These are phyloP conservation scores for Mormyrus iriodes DNA, from an alignment of 2,113 vertebrate genomes.

Conservation along the genomic window DNA sequence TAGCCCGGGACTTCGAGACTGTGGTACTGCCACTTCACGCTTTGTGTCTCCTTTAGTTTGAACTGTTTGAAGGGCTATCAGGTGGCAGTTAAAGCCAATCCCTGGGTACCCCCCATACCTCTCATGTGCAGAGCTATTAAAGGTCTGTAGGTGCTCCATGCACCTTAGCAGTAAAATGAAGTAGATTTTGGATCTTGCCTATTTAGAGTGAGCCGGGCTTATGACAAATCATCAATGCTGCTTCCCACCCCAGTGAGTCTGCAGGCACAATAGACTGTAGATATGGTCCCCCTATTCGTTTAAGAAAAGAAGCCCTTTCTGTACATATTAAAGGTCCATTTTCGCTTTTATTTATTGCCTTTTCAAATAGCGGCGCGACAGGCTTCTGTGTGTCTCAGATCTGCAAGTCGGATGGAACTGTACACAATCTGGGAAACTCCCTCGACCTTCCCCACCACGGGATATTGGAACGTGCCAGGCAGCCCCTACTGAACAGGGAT, in stretches of 20 bases:
- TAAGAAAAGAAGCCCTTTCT: not conserved
- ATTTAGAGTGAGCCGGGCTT: not conserved
- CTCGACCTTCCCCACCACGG: not conserved
- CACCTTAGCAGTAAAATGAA: not conserved
- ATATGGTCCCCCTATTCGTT: not conserved
- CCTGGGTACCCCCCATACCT: not conserved
- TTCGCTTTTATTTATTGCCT: constrained; percentile 15
- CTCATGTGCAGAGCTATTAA: not conserved
- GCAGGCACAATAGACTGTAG: not conserved
- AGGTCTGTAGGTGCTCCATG: too few relatives aligned
- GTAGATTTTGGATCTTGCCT: not conserved
- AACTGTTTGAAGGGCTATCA: not conserved
- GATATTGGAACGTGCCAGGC: not conserved
- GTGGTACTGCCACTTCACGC: not conserved
- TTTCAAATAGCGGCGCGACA: not conserved
- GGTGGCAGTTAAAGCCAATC: not conserved
- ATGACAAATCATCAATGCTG: not conserved
- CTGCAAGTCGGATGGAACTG: not conserved
- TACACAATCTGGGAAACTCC: not conserved
- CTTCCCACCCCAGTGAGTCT: not conserved
- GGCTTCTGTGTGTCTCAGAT: not conserved
- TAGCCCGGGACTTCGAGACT: not conserved
- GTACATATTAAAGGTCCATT: not conserved
- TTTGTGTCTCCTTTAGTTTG: not conserved
- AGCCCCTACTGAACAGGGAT: not conserved